Conservation (phyloP, 1,140 invertebrate genomes). For the Drosophila asahinai region DNA sequence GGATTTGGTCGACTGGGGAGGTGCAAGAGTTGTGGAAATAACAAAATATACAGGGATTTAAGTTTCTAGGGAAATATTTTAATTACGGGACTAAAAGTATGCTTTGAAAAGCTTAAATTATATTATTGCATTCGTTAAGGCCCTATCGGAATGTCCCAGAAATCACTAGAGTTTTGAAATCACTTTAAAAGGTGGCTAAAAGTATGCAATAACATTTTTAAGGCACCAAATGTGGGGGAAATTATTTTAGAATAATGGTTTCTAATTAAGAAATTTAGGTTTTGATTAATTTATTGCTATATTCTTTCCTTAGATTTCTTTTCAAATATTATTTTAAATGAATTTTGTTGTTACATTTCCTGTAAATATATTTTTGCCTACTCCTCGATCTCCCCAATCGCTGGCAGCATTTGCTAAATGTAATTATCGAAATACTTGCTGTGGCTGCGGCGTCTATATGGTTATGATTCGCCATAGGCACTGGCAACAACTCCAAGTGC, state of each 20-base stretch:
- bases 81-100: no score
- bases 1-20: slow-evolving; percentile 10
- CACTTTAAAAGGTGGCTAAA: no score
- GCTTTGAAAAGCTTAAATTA: background rate
- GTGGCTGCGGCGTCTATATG: slow-evolving; percentile 32
- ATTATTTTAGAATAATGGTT: no score
- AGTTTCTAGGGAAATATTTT: background rate
- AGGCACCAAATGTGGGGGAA: no score
- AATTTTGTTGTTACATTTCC: background rate
- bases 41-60: no score
- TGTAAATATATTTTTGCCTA: background rate
- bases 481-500: slow-evolving; percentile 37
- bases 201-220: no score
- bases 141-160: no score
- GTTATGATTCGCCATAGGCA: slow-evolving; percentile 21
- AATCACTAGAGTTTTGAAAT: no score
- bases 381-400: slow-evolving; percentile 16
- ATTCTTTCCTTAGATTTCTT: background rate
- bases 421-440: slow-evolving; percentile 79
- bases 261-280: no score
- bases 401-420: slow-evolving; percentile 62
- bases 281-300: no score
- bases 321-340: background rate
- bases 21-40: slow-evolving; percentile 11
- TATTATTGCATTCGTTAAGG: background rate